Percentiles rank a stretch among this genome's conserved stretches.
Evolutionary conservation across 2,797 vertebrate species (phyloP).

Genomic region (Argya squamiceps): DNA sequence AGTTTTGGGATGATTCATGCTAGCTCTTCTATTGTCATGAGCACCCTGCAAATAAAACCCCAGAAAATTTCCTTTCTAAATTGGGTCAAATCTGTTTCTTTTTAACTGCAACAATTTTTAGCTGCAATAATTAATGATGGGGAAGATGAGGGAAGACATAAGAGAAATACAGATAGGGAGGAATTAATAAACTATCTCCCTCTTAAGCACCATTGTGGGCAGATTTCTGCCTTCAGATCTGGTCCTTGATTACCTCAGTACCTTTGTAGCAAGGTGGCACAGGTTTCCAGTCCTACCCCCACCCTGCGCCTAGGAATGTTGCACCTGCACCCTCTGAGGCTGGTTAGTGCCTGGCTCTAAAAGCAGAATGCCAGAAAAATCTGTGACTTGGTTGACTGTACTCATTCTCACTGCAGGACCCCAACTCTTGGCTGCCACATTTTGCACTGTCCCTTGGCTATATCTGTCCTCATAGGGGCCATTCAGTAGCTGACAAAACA

Average conservation of each 20-base stretch:
- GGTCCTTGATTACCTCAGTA: neutral
- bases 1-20: neutral
- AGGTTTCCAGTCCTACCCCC: neutral
- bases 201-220: neutral
- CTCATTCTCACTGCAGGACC: rapidly evolving
- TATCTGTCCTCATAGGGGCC: neutral
- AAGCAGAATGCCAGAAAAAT: neutral
- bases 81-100: neutral
- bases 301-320: neutral
- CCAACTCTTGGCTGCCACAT: neutral
- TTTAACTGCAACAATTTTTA: neutral
- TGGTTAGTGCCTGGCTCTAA: neutral
- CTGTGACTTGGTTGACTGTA: neutral
- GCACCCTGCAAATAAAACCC: rapidly evolving
- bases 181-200: too few relatives aligned
- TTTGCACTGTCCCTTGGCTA: neutral
- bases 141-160: neutral
- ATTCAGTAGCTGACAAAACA: neutral
- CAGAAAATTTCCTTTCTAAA: neutral
- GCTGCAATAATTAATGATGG: neutral
- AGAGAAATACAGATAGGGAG: neutral
- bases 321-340: neutral
- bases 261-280: neutral
- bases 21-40: neutral
- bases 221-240: neutral